Evolutionary conservation across 2,888 invertebrate species (phyloP).

Genomic region (Sipha maydis): DNA sequence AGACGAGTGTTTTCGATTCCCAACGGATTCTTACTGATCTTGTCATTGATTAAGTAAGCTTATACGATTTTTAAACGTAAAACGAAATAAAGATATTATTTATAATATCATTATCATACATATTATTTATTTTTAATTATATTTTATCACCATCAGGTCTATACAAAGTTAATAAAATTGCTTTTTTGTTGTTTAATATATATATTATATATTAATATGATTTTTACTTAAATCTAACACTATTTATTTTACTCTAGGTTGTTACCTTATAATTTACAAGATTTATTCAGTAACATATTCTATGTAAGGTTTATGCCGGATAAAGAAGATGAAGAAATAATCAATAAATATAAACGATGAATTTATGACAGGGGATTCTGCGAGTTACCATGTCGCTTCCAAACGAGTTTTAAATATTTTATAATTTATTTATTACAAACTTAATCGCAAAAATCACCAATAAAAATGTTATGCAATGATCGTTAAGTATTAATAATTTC

Average conservation of each 20-base stretch:
- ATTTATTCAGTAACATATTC: not conserved
- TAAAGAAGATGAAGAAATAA: not conserved
- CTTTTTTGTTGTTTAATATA: no score
- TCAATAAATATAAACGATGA: conserved; percentile 14
- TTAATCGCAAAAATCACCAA: no score
- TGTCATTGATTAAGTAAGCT: not conserved
- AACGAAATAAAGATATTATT: not conserved
- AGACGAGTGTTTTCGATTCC: conserved; percentile 48
- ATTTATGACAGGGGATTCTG: no score
- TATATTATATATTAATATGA: no score
- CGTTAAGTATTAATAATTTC: no score
- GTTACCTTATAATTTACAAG: conserved; percentile 36
- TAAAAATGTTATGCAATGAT: no score
- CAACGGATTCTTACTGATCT: not conserved
- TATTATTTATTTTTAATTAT: no score
- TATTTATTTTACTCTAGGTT: conserved; percentile 3
- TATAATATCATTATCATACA: no score
- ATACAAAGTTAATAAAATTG: no score
- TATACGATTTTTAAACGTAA: not conserved
- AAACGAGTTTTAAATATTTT: not conserved
- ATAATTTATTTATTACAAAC: no score
- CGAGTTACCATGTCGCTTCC: not conserved
- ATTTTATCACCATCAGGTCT: no score
- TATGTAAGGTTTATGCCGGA: not conserved
- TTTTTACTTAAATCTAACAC: not conserved